phyloP scores from a whole-genome alignment of 2,888 invertebrate species.

The Parnassius apollo region DNA sequence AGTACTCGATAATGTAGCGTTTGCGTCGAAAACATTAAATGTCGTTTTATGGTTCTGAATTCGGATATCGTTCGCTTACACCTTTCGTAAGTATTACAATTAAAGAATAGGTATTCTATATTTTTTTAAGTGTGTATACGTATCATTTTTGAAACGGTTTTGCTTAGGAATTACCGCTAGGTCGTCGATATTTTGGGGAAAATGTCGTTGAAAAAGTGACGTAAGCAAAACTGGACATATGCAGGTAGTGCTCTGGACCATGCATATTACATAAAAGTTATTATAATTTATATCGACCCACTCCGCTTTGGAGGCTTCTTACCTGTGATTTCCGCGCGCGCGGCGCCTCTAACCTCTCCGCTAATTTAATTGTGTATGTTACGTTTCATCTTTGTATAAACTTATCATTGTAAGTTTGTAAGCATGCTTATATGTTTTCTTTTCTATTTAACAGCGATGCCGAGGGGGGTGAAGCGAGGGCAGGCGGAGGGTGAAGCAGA shows the following conservation, averaged over 20 bases:
- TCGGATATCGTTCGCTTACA: conserved; percentile 77
- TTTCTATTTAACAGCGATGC: conserved; percentile 73
- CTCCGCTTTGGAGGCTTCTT: conserved; percentile 70
- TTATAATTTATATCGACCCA: conserved; percentile 69
- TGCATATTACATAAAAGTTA: conserved; percentile 48
- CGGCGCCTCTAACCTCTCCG: conserved; percentile 78
- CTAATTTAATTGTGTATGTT: conserved; percentile 74
- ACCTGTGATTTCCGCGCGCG: conserved; percentile 74
- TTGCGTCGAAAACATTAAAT: conserved; percentile 78
- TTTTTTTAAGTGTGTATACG: conserved; percentile 47
- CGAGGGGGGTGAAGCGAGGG: conserved; percentile 82
- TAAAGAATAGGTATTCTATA: conserved; percentile 47
- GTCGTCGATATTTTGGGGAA: conserved; percentile 68
- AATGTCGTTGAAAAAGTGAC: conserved; percentile 71
- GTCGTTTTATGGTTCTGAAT: conserved; percentile 78
- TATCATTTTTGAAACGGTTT: conserved; percentile 55
- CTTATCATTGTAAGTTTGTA: conserved; percentile 25
- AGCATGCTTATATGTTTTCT: conserved; percentile 34
- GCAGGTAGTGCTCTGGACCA: conserved; percentile 48
- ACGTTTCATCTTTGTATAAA: conserved; percentile 40
- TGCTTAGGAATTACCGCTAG: conserved; percentile 62
- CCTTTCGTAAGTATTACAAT: conserved; percentile 76
- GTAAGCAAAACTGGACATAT: conserved; percentile 66
- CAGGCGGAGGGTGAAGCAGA: conserved; percentile 79
- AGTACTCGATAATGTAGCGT: conserved; percentile 81